Base-by-base conservation (phyloP, 1,140 invertebrate genomes). In the Bombyx mandarina region DNA sequence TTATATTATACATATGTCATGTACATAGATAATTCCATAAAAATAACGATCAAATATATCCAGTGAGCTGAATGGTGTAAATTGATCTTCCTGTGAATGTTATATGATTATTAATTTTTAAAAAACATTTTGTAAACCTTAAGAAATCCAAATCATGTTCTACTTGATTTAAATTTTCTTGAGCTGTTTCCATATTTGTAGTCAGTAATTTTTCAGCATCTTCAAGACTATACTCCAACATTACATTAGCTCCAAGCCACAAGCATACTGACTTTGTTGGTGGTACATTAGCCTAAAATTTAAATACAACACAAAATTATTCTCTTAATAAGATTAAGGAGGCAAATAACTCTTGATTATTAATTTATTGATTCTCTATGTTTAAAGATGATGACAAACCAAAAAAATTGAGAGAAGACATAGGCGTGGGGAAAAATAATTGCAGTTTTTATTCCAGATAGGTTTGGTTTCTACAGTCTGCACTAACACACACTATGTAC, bases 241-340 rank as follows among this genome's bases (percentile, higher is more conserved):
- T 99, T 0, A 99, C 97, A 90, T 98, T 99, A 26, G 98, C 98
- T 42, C 98, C 98, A 57, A 99, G 89, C 98, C 98, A 99, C n/a
- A 99, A 89, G 75, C 95, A 98, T 10, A 99, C 97, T 82, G 93
- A 97, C 68, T 98, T 93, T 22, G 96, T 98, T 7, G 97, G 97
- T 70, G 96, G 93, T 65, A 96, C 91, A 75, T 96, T 90, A 43
- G 93, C 93, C 77, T 89, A 59, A 46, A 78, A 73, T 57, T 52
- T 48, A 61, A 57, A 52, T 58, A 52, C 18, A 57, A 35, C 26
- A 35, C 60, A 12, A 42, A 51, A 59, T 60, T 18, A 52, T 52
- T 35, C 26, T 5, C 54, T 7, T 7, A 35, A 26, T 52, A 35
- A 10, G 8, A n/a, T 43, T 10, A 43, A 8, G 26, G 26, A 4